Evolutionary conservation across 2,888 invertebrate genomes (phyloP), one percentile per base, ranked within the genome.

Genomic region (Drosophila nr. perissopoda): DNA sequence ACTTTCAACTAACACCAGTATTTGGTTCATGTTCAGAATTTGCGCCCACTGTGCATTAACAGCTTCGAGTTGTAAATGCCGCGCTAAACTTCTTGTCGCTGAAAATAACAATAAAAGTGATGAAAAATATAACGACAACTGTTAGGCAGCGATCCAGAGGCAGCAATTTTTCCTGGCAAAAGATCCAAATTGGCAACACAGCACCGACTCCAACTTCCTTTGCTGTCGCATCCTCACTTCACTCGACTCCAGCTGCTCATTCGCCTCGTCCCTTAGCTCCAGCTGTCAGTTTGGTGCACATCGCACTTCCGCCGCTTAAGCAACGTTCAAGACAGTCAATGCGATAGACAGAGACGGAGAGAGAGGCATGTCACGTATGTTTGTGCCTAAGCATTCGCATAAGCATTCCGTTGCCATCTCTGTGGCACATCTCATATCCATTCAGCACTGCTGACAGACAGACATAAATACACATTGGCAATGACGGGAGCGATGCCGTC

Each of bases 381-480:
- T 79, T 83, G 80, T 76, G 83, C 85, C 80, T 81, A 85, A 83
- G 85, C 88, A 87, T 87, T 85, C 85, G 85, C 85, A 83, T 85
- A 87, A 85, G 81, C 88, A 85, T 85, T 87, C 81, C 83, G 75
- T 70, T 79, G 78, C 84, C 79, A 79, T 73, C 60, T 59, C 48
- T 45, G 63, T 45, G 69, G 56, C 81, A 57, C 81, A 65, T 69
- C 78, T 69, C 81, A 77, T 65, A 69, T 69, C 51, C 77, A 77
- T 71, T n/a, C 68, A 66, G 68, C 75, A 71, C 40, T 71, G 27
- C 54, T 27, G 27, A 29, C 49, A 49, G 66, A 78, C 78, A 78
- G 29, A 18, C 29, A n/a, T 29, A 51, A 11, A 18, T n/a, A 80
- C 79, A 83, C 83, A 81, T 86, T 83, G 85, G 83, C 85, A 87